Base-by-base conservation (phyloP, 2,113 vertebrate genomes). In the Pterocles gutturalis region DNA sequence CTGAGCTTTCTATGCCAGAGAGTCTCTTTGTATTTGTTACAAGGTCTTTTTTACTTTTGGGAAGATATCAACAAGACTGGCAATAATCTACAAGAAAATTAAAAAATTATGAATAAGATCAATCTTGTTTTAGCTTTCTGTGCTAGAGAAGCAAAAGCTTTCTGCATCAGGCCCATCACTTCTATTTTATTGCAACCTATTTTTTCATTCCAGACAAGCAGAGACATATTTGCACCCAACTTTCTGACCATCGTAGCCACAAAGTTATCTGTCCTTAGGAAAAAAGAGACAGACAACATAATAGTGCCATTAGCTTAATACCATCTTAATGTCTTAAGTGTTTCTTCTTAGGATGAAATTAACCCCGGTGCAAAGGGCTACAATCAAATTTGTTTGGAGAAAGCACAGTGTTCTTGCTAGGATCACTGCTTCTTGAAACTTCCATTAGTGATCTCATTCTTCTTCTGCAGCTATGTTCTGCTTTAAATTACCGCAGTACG, bases 251-350 rank as follows among this genome's bases (percentile, higher is more conserved):
- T 78, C 2, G 0, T 36, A 78, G 12, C 9, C 19, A 66, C 70
- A 55, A 94, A 73, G 17, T 64, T 75, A 92, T 96, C 75, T 92
- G 53, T 78, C 43, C 48, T 57, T 84, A 57, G 61, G 29, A 41
- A 77, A 88, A 55, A 78, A 57, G 41, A n/a, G 24, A 25, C 18
- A 64, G 46, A 48, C 3, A 45, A 82, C 20, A 84, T 83, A 81
- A 90, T 78, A 91, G 84, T 87, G 53, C 31, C 48, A 82, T 95
- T 95, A 95, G n/a, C 65, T 94, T 92, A 95, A 90, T 95, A 79
- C 41, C 41, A 54, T 82, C 88, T 81, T 89, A 84, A 87, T 72
- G 83, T n/a, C 64, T 82, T 79, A 81, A 91, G 61, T 53, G 58
- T 46, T 54, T 80, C 65, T 62, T 31, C 43, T 89, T 84, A 61